A percentile compares a stretch with the other conserved stretches of the same genome.
Evolutionary conservation across 2,113 vertebrate species (phyloP).

Genomic region (Notarius lentiginosus): DNA sequence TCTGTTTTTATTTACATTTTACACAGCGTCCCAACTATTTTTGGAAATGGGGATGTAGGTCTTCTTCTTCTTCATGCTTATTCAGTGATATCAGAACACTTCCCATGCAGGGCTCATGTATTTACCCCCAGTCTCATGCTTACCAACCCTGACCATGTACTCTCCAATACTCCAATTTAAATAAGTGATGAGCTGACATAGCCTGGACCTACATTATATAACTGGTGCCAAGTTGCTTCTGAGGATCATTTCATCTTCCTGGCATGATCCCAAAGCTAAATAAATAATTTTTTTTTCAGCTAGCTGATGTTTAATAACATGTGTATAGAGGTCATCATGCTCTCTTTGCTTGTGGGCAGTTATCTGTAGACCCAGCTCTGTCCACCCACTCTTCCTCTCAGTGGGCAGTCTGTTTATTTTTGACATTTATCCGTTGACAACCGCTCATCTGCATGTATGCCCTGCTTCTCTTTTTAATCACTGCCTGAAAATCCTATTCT

Average conservation of each 20-base stretch:
- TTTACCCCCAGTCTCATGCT: not conserved
- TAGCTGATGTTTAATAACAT: slow-evolving; percentile 13
- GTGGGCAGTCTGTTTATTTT: slow-evolving; percentile 24
- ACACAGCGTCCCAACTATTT: too few relatives aligned
- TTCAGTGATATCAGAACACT: not conserved
- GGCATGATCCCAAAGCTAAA: slow-evolving; percentile 15
- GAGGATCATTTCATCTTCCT: not conserved
- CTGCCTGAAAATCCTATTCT: slow-evolving; percentile 23
- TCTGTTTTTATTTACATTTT: too few relatives aligned
- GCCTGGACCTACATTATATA: not conserved
- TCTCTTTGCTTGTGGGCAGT: slow-evolving; percentile 3
- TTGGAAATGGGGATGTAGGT: not conserved
- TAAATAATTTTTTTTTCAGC: not conserved
- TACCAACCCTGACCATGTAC: not conserved
- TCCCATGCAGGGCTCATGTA: not conserved
- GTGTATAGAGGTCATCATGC: slow-evolving; percentile 19
- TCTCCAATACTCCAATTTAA: not conserved
- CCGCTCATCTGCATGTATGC: slow-evolving; percentile 25
- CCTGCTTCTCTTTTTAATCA: slow-evolving; percentile 37
- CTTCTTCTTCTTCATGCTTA: slow-evolving; percentile 22
- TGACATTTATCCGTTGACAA: slow-evolving; percentile 30
- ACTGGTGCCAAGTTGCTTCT: not conserved
- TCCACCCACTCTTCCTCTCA: slow-evolving; percentile 1
- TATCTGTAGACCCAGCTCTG: not conserved
- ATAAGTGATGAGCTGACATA: not conserved